Evolutionary conservation across 2,888 invertebrate genomes (phyloP), one percentile per base, ranked within the genome.

Genomic region (Melipona bicolor): DNA sequence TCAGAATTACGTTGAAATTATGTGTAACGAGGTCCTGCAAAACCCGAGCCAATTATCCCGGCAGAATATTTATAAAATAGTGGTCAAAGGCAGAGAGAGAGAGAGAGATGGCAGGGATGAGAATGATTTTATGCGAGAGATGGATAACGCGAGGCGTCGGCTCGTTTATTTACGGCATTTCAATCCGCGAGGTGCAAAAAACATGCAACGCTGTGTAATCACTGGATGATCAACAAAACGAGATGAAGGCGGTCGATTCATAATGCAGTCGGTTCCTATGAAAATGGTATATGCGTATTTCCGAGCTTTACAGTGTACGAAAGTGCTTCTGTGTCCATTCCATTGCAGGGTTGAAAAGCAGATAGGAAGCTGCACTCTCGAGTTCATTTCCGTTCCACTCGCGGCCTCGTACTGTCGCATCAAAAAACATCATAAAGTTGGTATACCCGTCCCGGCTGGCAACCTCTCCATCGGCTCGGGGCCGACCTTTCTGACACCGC

Each of bases 351-450:
- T 83, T 91, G 88, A 90, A 89, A 90, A 88, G 89, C 88, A 86
- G 84, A 92, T 91, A 90, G 90, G 90, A 91, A 91, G 87, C 90
- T 88, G 88, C 89, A 88, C 91, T 91, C 89, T 89, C 90, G 90
- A 91, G 91, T 92, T 92, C 91, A 92, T 92, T 92, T 93, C 91
- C 90, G 90, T 87, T 86, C 83, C 84, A 87, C 89, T 88, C 88
- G 83, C 89, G 85, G 74, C 74, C 69, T 76, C 75, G 83, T 84
- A 85, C 89, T 89, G 90, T 89, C 89, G 86, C 90, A 89, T 89
- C 91, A 90, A 91, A 92, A 91, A 92, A 92, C 89, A 89, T 92
- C 91, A 91, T 92, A 92, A 91, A 89, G 88, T 90, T 88, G 79
- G 78, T 80, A 82, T 69, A 82, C 76, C 71, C 81, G 82, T 83